Base-by-base conservation (phyloP, 2,888 invertebrate genomes). In the Xanthia icteritia region DNA sequence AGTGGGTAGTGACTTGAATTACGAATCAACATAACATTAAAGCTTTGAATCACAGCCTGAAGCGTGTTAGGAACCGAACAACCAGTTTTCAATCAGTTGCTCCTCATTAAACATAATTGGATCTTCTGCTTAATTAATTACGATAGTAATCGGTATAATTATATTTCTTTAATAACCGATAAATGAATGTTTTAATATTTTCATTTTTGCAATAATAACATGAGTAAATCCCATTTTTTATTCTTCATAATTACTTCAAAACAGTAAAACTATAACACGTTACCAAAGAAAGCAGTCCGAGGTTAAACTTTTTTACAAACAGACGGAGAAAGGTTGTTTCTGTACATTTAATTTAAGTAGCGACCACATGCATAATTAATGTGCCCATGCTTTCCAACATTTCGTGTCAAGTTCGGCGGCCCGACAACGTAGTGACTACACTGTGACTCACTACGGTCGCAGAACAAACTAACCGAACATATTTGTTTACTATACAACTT, bases 401-500 rank as follows among this genome's bases (percentile, higher is more conserved):
- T 77, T 77, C 78, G 80, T 83, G 87, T 82, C 77, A 86, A 89
- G 87, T 88, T 86, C 86, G 76, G 76, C 67, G 75, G 73, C 73
- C 76, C 77, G 23, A 58, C 58, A 17, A 54, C 60, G 23, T n/a
- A 64, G 15, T 69, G 72, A 73, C 64, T 79, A 77, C 51, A 54
- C 79, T 58, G 67, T 90, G 91, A 91, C 79, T 91, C 90, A 90
- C 71, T 73, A 45, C 60, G 80, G 81, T 84, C 83, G 74, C 82
- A 80, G 73, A 71, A 82, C 82, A 80, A 82, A 79, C 83, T 79
- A 77, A 84, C 82, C 77, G 70, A 74, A 76, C 78, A 54, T 82
- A 85, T 92, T 92, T 93, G 83, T 93, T 90, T 91, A 86, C 77
- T 83, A 84, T 90, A 86, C 77, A 82, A 85, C 77, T 89, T 89